Evolutionary conservation across 2,888 invertebrate genomes (phyloP), one percentile per base, ranked within the genome.

Genomic region (Bhutanitis thaidina): DNA sequence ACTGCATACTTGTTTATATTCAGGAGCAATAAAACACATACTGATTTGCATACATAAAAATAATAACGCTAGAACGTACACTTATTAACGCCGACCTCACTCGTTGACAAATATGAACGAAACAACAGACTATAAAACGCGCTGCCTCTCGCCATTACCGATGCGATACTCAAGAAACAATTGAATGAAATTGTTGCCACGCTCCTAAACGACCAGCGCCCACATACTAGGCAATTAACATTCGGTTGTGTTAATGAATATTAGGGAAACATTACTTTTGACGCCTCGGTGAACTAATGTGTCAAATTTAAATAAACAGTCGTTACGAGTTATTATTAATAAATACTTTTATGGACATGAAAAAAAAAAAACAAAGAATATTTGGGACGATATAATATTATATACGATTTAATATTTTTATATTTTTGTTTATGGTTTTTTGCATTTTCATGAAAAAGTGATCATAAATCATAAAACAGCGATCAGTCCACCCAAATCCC

Each of bases 161-260:
- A 41, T 39, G 9, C 40, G 29, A 14, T 20, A 32, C 16, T 39
- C 34, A 35, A 40, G 32, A 37, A 44, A 48, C 48, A 55, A 55
- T 53, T 50, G 38, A 38, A 32, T 10, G 14, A 30, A 50, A 50
- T 48, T 34, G 41, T 37, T 47, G 38, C 38, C 50, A 43, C 44
- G n/a, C 43, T 25, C 12, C 30, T 29, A 15, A 30, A 32, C 30
- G 2, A 35, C 15, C 14, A 35, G 43, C 41, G 20, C 55, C 55
- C 55, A 53, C 53, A 56, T 53, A 39, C 45, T 48, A 48, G 40
- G 35, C 45, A 45, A 50, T 50, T 56, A 46, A 56, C 25, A 32
- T 34, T 41, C 40, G 36, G 8, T 15, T 37, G 27, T 15, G 47
- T 53, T 54, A 49, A 49, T 30, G 30, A 38, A 35, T 39, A 49